These are phyloP conservation scores for Spodoptera litura DNA, from an alignment of 1,140 invertebrate species.

Conservation along the genomic window DNA sequence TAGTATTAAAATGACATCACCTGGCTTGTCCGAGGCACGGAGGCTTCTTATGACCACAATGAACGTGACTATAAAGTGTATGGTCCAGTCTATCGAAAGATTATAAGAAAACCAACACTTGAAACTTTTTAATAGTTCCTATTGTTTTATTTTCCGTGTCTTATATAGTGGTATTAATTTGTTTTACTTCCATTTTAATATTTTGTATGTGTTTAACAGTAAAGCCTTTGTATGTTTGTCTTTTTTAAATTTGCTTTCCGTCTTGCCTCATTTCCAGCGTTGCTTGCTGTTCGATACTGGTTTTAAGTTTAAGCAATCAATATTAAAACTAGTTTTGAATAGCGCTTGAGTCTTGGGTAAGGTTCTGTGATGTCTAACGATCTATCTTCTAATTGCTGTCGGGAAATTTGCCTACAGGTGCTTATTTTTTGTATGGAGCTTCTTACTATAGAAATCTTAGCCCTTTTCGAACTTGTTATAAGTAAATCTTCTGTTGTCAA, in stretches of 20 bases:
- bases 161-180: not conserved
- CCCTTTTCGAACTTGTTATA: not conserved
- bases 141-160: too few relatives aligned
- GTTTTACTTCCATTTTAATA: not conserved
- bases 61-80: constrained; percentile 1
- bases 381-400: not conserved
- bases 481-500: constrained; percentile 2
- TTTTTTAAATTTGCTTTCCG: too few relatives aligned
- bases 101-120: not conserved
- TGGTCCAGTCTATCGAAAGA: not conserved
- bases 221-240: too few relatives aligned
- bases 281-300: too few relatives aligned
- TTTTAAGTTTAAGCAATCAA: too few relatives aligned
- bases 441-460: too few relatives aligned
- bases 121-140: not conserved
- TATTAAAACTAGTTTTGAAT: too few relatives aligned
- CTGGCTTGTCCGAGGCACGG: constrained; percentile 22
- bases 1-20: constrained; percentile 48
- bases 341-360: too few relatives aligned
- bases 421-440: too few relatives aligned
- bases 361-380: not conserved
- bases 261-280: too few relatives aligned
- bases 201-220: too few relatives aligned
- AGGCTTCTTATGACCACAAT: constrained; percentile 41
- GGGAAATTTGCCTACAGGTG: too few relatives aligned